phyloP scores from a whole-genome alignment of 1,140 invertebrate genomes.

The Panulirus ornatus region DNA sequence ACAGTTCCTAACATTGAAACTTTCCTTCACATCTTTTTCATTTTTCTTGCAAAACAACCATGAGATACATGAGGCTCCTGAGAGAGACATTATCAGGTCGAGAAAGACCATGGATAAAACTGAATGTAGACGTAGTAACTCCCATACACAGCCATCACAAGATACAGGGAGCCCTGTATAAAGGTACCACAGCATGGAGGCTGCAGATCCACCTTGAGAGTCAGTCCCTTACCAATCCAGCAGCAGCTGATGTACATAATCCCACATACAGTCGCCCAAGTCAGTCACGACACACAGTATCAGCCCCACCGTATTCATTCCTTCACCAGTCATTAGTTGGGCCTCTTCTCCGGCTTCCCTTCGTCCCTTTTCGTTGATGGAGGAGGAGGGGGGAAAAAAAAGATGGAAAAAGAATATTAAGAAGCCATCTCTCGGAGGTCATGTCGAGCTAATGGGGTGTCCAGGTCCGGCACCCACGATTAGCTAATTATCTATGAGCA shows the following conservation, averaged over 20 bases:
- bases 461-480: conserved; percentile 32
- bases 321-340: conserved; percentile 48
- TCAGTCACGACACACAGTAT: too few relatives aligned
- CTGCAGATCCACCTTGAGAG: too few relatives aligned
- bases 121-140: neutral
- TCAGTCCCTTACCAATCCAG: too few relatives aligned
- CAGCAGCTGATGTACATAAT: too few relatives aligned
- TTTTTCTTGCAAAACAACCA: too few relatives aligned
- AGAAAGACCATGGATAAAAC: too few relatives aligned
- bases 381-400: conserved; percentile 5
- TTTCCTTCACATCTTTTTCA: neutral
- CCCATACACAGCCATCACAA: neutral
- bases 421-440: conserved; percentile 3
- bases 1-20: neutral
- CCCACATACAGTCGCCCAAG: too few relatives aligned
- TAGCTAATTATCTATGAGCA: conserved; percentile 54
- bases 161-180: neutral
- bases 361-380: neutral
- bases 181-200: too few relatives aligned
- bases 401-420: neutral
- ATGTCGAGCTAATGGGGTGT: conserved; percentile 54
- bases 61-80: too few relatives aligned
- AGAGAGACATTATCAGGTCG: too few relatives aligned
- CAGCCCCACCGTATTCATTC: conserved; percentile 20
- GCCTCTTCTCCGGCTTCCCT: neutral